phyloP scores from a whole-genome alignment of 2,797 vertebrate genomes.

The Rhinichthys osculus region DNA sequence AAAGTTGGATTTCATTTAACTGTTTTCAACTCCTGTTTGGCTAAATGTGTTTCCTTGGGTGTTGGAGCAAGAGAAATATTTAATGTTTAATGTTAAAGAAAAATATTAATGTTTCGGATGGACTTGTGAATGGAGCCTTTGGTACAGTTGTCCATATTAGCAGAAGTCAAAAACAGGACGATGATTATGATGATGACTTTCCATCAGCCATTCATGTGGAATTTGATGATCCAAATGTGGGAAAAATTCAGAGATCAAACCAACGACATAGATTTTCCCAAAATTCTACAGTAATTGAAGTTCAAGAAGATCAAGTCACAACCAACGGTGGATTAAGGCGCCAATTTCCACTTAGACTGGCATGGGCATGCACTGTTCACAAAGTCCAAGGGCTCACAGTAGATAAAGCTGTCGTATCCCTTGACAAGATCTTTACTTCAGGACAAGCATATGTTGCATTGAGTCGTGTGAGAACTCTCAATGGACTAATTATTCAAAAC shows the following conservation, averaged over 20 bases:
- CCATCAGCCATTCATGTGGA: not conserved
- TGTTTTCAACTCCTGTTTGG: slow-evolving; percentile 37
- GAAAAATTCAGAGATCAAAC: not conserved
- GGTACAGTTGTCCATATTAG: too few species aligned
- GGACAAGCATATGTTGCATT: slow-evolving; percentile 23
- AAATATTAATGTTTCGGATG: slow-evolving; percentile 48
- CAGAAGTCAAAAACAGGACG: too few species aligned
- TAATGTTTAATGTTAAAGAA: slow-evolving; percentile 52
- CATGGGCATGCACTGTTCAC: not conserved
- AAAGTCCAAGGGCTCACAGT: slow-evolving; percentile 37
- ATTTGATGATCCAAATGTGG: not conserved
- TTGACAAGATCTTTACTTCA: slow-evolving; percentile 31
- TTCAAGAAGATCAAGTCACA: not conserved
- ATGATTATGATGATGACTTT: not conserved
- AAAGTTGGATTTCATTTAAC: slow-evolving; percentile 12
- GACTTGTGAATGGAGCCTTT: slow-evolving; percentile 37
- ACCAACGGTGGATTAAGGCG: not conserved
- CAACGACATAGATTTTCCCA: not conserved
- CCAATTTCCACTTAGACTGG: slow-evolving; percentile 38
- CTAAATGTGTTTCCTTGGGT: slow-evolving; percentile 28
- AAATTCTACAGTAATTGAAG: not conserved
- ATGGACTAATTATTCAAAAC: slow-evolving; percentile 18
- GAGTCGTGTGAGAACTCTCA: not conserved
- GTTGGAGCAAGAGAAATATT: slow-evolving; percentile 32
- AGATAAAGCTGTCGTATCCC: slow-evolving; percentile 18